Base-by-base conservation (phyloP, 2,797 vertebrate genomes). In the Moxostoma hubbsi region DNA sequence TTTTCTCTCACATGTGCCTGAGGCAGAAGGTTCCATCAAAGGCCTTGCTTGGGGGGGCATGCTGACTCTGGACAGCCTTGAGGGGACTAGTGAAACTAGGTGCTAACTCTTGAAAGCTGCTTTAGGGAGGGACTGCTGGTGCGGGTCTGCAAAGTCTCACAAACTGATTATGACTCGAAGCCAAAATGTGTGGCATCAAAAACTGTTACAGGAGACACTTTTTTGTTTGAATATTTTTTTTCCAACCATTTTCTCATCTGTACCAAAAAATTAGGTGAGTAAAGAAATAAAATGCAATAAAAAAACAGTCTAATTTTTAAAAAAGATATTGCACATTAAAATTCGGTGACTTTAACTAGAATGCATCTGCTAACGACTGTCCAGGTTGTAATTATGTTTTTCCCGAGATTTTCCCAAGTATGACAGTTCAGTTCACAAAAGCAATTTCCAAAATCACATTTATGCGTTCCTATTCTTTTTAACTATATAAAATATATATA, bases 81-180 rank as follows among this genome's bases (percentile, higher is more conserved):
- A 88, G 90, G 91, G 86, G 72, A 90, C 87, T 87, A 90, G 91
- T 87, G 90, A 93, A 93, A 92, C 91, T 93, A 94, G 91, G 92
- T 93, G 93, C 92, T 94, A 93, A 93, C 90, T 93, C 90, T 88
- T 89, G 90, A 88, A 89, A 89, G 89, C 89, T 89, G 90, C 43
- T 90, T 91, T 91, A 89, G 87, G 85, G 90, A 86, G 24, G 24
- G 24, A 24, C 24, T 24, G 89, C 88, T 88, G 89, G 89, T 91
- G 88, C 87, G 89, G 88, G 87, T 90, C 81, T 89, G 92, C 90
- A 90, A 82, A 86, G 91, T 86, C 93, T 93, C 91, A 90, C 91
- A 92, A 93, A 93, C 90, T 91, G 92, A 93, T 92, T 92, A 92
- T 81, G 24, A 24, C 24, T 24, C 24, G 82, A 87, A 91, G 89